Evolutionary conservation across 2,888 invertebrate genomes (phyloP).

Genomic region (Hoplodrina ambigua): DNA sequence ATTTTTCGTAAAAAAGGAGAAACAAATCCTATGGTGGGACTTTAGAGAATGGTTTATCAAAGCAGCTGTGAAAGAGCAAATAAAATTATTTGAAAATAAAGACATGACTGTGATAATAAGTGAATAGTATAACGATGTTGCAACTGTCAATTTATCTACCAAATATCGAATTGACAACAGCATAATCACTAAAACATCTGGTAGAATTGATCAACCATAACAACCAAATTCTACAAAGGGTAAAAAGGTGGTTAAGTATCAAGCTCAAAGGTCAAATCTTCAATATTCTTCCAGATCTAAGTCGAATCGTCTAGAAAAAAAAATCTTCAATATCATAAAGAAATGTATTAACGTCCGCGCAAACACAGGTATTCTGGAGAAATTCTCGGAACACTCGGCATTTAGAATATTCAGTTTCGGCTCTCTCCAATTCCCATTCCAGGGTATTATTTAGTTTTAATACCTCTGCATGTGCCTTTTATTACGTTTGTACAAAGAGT

Average conservation of each 20-base stretch:
- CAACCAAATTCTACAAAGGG: neutral
- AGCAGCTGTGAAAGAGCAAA: neutral
- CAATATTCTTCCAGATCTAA: neutral
- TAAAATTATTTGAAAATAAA: neutral
- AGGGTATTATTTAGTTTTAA: slow-evolving; percentile 57
- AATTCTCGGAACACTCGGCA: slow-evolving; percentile 48
- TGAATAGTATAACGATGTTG: too few relatives aligned
- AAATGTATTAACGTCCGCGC: slow-evolving; percentile 42
- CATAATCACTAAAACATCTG: too few relatives aligned
- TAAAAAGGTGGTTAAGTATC: too few relatives aligned
- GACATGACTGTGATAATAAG: too few relatives aligned
- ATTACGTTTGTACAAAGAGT: slow-evolving; percentile 38
- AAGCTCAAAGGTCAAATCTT: too few relatives aligned
- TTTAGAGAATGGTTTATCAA: neutral
- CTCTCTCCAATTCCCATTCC: slow-evolving; percentile 48
- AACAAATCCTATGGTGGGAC: neutral
- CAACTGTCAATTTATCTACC: too few relatives aligned
- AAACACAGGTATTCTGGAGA: slow-evolving; percentile 56
- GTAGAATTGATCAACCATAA: neutral
- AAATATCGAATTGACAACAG: too few relatives aligned
- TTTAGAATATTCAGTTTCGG: slow-evolving; percentile 62
- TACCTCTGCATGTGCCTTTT: slow-evolving; percentile 44
- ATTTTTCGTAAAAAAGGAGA: neutral
- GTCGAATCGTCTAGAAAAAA: slow-evolving; percentile 25
- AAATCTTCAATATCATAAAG: slow-evolving; percentile 45